Conservation (phyloP, 2,113 vertebrate species). For the Ornithorhynchus anatinus region DNA sequence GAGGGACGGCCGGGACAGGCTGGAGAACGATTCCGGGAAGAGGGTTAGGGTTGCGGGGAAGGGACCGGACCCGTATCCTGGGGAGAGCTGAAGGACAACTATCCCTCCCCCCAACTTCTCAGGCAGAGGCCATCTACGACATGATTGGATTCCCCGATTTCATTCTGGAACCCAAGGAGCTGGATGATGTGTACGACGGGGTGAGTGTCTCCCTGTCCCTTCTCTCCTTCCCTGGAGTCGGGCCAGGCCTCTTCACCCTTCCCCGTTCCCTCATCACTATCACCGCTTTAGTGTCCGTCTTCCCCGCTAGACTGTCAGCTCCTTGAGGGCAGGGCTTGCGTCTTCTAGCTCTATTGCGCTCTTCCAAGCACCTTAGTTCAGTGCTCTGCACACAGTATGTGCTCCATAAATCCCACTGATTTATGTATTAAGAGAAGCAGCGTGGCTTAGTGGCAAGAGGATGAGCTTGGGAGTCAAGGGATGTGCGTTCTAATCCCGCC, state of each 20-base stretch:
- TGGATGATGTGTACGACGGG: slow-evolving; percentile 96
- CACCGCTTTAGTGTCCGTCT: background rate
- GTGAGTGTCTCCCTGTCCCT: slow-evolving; percentile 47
- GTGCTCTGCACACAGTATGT: no score
- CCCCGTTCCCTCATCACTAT: no score
- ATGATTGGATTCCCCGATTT: slow-evolving; percentile 99
- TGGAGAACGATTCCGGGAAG: slow-evolving; percentile 42
- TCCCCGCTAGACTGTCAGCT: no score
- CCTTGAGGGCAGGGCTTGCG: no score
- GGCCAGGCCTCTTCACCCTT: background rate
- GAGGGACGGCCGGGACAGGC: background rate
- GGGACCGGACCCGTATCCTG: background rate
- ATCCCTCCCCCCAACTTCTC: background rate
- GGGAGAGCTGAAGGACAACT: background rate
- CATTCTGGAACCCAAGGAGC: slow-evolving; percentile 91
- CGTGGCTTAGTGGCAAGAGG: no score
- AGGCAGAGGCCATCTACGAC: slow-evolving; percentile 96
- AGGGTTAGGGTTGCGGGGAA: slow-evolving; percentile 15
- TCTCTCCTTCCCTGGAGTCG: no score
- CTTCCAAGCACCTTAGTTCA: no score
- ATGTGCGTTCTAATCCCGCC: no score
- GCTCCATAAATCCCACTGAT: no score
- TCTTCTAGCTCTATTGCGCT: no score
- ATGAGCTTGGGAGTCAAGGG: no score
- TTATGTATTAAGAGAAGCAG: no score